Conservation (phyloP, 2,797 vertebrate genomes). For the Denticeps clupeoides region DNA sequence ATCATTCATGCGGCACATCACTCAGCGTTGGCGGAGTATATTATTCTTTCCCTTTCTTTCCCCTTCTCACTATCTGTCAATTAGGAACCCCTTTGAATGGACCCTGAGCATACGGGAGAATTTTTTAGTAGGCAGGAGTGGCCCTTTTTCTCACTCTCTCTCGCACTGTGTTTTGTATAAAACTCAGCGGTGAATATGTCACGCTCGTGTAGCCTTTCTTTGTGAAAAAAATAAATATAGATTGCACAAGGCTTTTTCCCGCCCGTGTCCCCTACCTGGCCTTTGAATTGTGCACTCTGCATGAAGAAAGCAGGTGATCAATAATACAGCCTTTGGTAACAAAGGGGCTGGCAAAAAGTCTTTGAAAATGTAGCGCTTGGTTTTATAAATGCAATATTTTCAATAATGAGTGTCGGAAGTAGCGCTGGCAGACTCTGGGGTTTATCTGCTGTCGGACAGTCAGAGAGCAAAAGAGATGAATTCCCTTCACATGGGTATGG, state of each 20-base stretch:
- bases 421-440: conserved; percentile 16
- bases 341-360: conserved; percentile 9
- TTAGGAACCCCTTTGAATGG: no score
- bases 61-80: conserved; percentile 1
- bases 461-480: no score
- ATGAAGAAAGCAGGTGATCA: conserved; percentile 30
- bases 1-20: conserved; percentile 31
- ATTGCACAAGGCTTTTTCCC: neutral
- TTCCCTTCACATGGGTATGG: no score
- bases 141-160: neutral
- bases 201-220: neutral
- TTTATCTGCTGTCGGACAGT: conserved; percentile 1
- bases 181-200: conserved; percentile 1
- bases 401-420: conserved; percentile 22
- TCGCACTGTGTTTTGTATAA: neutral
- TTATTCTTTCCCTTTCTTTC: conserved; percentile 3
- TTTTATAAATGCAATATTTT: conserved; percentile 21
- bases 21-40: conserved; percentile 29
- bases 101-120: no score
- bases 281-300: conserved; percentile 18
- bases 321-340: conserved; percentile 29
- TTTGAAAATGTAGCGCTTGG: conserved; percentile 15
- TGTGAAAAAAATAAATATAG: conserved; percentile 3
- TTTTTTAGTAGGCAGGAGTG: no score
- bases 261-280: neutral